These are phyloP conservation scores for Mactra quadrangularis DNA, from an alignment of 1,140 invertebrate genomes.

Conservation along the genomic window DNA sequence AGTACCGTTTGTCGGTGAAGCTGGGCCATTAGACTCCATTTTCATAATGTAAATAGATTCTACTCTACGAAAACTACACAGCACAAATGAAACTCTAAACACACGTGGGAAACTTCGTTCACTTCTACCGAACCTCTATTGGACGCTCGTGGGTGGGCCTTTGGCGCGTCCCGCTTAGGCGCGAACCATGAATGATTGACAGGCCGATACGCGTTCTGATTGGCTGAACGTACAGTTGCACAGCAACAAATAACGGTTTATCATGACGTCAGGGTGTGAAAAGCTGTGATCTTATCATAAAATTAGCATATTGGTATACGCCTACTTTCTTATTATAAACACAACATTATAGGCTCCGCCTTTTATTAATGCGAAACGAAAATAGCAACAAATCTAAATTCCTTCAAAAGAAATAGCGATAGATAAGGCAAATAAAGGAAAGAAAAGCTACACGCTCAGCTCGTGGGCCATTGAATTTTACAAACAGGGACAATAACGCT, in stretches of 20 bases:
- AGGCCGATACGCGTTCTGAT: slow-evolving; percentile 63
- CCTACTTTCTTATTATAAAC: slow-evolving; percentile 52
- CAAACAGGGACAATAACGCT: too few species aligned
- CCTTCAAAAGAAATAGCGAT: background rate
- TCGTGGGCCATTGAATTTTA: too few species aligned
- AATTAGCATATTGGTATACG: slow-evolving; percentile 51
- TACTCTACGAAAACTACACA: slow-evolving; percentile 74
- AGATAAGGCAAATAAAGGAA: too few species aligned
- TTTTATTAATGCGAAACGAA: background rate
- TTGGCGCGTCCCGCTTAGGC: slow-evolving; percentile 75
- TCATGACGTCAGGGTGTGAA: slow-evolving; percentile 45
- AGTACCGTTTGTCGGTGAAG: slow-evolving; percentile 70
- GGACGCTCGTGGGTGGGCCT: slow-evolving; percentile 75
- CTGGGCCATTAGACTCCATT: slow-evolving; percentile 74
- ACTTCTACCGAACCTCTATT: slow-evolving; percentile 69
- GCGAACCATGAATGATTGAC: slow-evolving; percentile 77
- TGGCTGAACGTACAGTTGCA: slow-evolving; percentile 70
- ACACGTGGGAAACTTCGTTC: slow-evolving; percentile 73
- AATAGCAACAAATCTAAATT: slow-evolving; percentile 13
- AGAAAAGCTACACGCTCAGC: too few species aligned
- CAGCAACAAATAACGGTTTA: slow-evolving; percentile 73
- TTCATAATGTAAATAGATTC: slow-evolving; percentile 76
- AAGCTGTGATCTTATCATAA: slow-evolving; percentile 27
- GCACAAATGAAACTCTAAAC: slow-evolving; percentile 68
- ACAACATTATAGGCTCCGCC: slow-evolving; percentile 6